A percentile compares a stretch with the other conserved stretches of the same genome.
Conservation (phyloP, 2,888 invertebrate species). For the Pilophorus perplexus region DNA sequence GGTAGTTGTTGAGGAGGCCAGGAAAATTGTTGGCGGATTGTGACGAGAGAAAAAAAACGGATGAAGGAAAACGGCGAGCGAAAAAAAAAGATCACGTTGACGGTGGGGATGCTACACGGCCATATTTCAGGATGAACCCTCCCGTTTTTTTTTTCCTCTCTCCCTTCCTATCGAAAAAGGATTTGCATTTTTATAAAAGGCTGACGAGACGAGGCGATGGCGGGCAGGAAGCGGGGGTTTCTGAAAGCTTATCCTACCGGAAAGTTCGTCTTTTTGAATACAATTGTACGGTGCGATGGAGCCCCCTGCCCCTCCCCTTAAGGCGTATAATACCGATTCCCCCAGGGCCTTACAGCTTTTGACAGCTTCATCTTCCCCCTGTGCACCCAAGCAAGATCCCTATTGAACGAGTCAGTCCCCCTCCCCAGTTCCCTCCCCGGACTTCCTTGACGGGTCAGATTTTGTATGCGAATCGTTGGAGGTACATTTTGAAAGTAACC, state of each 20-base stretch:
- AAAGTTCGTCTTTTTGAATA: constrained; percentile 37
- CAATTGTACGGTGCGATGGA: constrained; percentile 26
- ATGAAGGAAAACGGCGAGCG: constrained; percentile 1
- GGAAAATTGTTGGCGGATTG: no score
- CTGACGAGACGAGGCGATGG: no score
- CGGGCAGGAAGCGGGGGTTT: no score
- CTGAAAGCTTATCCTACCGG: constrained; percentile 38
- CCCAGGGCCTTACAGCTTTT: constrained; percentile 20
- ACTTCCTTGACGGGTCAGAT: neutral
- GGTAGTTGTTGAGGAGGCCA: neutral
- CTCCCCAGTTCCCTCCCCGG: no score
- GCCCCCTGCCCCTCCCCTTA: neutral
- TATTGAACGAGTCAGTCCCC: constrained; percentile 10
- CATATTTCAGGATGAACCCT: constrained; percentile 34
- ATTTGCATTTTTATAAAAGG: constrained; percentile 42
- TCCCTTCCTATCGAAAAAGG: constrained; percentile 23
- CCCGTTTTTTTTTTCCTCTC: neutral
- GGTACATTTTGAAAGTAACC: no score
- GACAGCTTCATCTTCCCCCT: constrained; percentile 37
- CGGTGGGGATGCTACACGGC: neutral
- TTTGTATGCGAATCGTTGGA: constrained; percentile 6
- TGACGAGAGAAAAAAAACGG: neutral
- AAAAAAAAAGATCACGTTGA: no score
- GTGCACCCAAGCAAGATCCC: constrained; percentile 18
- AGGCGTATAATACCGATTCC: neutral